Evolutionary conservation across 2,888 invertebrate genomes (phyloP).

Genomic region (Phalangium opilio): DNA sequence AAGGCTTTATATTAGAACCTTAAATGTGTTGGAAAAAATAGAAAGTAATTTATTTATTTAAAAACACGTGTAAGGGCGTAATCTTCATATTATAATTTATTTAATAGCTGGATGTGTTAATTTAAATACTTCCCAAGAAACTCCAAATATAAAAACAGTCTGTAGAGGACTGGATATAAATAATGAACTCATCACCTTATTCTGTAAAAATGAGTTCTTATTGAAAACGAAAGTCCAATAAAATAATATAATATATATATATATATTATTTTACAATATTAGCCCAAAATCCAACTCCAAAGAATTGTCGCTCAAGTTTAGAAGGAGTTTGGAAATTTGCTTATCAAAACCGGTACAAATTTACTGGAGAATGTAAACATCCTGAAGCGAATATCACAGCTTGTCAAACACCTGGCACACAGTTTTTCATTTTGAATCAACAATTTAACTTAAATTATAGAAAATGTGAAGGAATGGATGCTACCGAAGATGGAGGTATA

Average conservation of each 20-base stretch:
- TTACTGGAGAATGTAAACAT: conserved; percentile 79
- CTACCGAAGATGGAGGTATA: conserved; percentile 65
- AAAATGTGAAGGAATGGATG: conserved; percentile 73
- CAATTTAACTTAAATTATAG: conserved; percentile 90
- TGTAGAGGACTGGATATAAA: conserved; percentile 57
- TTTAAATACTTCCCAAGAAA: conserved; percentile 38
- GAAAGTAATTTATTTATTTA: conserved; percentile 45
- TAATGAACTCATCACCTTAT: conserved; percentile 66
- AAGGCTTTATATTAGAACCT: conserved; percentile 63
- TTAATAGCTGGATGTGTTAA: conserved; percentile 54
- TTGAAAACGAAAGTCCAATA: neutral
- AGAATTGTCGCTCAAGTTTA: conserved; percentile 77
- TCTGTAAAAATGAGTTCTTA: conserved; percentile 33
- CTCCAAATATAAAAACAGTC: conserved; percentile 57
- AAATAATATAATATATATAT: neutral
- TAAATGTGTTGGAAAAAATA: conserved; percentile 74
- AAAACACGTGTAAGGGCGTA: no score
- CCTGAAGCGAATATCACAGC: conserved; percentile 75
- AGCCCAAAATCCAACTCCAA: conserved; percentile 69
- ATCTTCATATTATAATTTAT: no score
- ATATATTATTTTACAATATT: conserved; percentile 3
- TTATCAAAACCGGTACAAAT: conserved; percentile 58
- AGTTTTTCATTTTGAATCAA: conserved; percentile 88
- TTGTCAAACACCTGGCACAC: conserved; percentile 89
- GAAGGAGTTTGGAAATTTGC: conserved; percentile 96